Evolutionary conservation across 1,140 invertebrate genomes (phyloP).

Genomic region (Trichonephila clavipes): DNA sequence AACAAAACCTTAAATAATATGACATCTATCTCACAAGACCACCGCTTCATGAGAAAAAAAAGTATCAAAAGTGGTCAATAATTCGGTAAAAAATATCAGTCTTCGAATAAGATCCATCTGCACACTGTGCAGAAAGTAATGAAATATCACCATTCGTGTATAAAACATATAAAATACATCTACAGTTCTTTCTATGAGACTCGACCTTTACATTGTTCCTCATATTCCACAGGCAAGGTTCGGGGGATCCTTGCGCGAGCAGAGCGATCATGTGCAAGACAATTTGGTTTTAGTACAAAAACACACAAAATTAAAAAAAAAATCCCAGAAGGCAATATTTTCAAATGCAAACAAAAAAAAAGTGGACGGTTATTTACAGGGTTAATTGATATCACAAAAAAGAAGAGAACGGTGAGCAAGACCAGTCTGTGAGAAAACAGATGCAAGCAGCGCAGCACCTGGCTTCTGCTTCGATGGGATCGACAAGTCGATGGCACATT

Average conservation of each 20-base stretch:
- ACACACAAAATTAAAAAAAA: neutral
- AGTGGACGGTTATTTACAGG: constrained; percentile 19
- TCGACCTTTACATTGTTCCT: neutral
- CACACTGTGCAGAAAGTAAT: constrained; percentile 21
- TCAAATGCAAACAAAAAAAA: constrained; percentile 9
- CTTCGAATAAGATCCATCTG: constrained; percentile 30
- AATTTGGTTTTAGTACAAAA: neutral
- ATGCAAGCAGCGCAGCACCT: neutral
- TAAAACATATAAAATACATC: constrained; percentile 14
- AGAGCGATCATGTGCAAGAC: neutral
- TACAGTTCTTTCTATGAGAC: neutral
- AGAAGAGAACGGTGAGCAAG: constrained; percentile 16
- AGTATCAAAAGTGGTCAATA: constrained; percentile 60
- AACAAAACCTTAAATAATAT: constrained; percentile 63
- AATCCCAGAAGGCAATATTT: constrained; percentile 19
- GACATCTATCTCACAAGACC: constrained; percentile 70
- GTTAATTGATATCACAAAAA: constrained; percentile 42
- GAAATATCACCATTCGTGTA: constrained; percentile 60
- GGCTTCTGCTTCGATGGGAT: no score
- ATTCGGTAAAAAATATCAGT: constrained; percentile 69
- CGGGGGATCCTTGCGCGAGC: neutral
- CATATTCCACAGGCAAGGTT: neutral
- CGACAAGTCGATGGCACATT: no score
- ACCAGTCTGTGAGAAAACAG: neutral
- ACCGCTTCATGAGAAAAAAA: constrained; percentile 36